These are phyloP conservation scores for Numida meleagris DNA, from an alignment of 2,113 vertebrate species.

Conservation along the genomic window DNA sequence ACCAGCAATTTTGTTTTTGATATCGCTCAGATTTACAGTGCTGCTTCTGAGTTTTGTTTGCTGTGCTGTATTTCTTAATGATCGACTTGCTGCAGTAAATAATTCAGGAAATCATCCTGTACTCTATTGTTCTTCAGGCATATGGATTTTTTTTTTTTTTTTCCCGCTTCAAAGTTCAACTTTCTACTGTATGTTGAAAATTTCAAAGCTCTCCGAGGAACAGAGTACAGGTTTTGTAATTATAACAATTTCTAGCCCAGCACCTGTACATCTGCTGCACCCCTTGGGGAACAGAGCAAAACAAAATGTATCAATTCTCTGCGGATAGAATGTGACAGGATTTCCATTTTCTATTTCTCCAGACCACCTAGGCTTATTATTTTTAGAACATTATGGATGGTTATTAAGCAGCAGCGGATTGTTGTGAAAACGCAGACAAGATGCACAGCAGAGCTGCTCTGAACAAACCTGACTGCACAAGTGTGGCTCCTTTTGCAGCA, in stretches of 20 bases:
- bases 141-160: conserved; percentile 54
- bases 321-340: conserved; percentile 42
- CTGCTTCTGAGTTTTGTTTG: conserved; percentile 28
- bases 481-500: background rate
- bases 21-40: conserved; percentile 40
- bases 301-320: conserved; percentile 61
- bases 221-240: conserved; percentile 69
- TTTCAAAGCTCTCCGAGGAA: conserved; percentile 68
- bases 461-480: background rate
- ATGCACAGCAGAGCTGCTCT: background rate
- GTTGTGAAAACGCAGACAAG: conserved; percentile 18
- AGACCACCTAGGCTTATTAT: conserved; percentile 55
- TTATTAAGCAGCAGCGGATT: conserved; percentile 29
- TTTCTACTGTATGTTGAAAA: conserved; percentile 62
- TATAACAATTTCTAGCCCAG: conserved; percentile 68
- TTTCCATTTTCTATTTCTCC: conserved; percentile 62
- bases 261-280: conserved; percentile 67
- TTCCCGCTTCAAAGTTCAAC: conserved; percentile 43
- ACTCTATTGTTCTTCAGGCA: conserved; percentile 56
- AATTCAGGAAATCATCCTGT: conserved; percentile 71
- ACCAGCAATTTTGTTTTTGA: background rate
- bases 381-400: conserved; percentile 60
- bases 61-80: conserved; percentile 53
- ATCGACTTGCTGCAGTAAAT: conserved; percentile 67
- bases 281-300: conserved; percentile 56